These are phyloP conservation scores for Echinarachnius parma DNA, from an alignment of 53 echinoderm and acorn worm species.

Conservation along the genomic window DNA sequence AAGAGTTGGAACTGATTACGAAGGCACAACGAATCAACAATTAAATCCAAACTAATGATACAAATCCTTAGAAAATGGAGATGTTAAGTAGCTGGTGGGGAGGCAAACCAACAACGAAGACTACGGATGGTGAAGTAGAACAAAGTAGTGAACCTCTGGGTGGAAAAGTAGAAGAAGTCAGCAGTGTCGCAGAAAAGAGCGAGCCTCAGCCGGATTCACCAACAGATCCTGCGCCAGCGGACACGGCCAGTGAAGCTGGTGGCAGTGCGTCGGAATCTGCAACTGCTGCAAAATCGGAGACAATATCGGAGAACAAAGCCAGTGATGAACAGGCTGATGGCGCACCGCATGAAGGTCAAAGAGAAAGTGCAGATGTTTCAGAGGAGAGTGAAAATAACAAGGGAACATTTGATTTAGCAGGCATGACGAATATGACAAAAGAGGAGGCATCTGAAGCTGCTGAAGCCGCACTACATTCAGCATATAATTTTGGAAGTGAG, in stretches of 20 bases:
- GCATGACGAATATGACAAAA: conserved; percentile 26
- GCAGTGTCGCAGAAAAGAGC: not conserved
- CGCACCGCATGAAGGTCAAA: not conserved
- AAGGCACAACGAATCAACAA: not conserved
- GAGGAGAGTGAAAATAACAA: not conserved
- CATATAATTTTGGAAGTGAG: conserved; percentile 91
- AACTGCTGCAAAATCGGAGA: not conserved
- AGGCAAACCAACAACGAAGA: conserved; percentile 54
- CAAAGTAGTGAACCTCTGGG: too few relatives aligned
- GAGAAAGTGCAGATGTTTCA: not conserved
- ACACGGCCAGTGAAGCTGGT: not conserved
- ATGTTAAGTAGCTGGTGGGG: conserved; percentile 93
- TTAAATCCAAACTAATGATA: not conserved
- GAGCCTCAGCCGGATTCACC: not conserved
- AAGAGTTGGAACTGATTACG: conserved; percentile 4
- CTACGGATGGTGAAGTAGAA: conserved; percentile 17
- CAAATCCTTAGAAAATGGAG: conserved; percentile 56
- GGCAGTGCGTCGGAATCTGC: not conserved
- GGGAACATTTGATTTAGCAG: not conserved
- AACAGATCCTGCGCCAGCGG: conserved; percentile 19
- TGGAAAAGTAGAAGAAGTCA: not conserved
- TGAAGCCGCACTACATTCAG: conserved; percentile 73
- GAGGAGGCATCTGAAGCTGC: conserved; percentile 50
- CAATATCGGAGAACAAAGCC: not conserved
- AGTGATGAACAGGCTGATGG: conserved; percentile 12